Percentiles rank a stretch among this genome's conserved stretches.
These are phyloP conservation scores for Anoplophora glabripennis DNA, from an alignment of 1,140 invertebrate genomes.

Conservation along the genomic window DNA sequence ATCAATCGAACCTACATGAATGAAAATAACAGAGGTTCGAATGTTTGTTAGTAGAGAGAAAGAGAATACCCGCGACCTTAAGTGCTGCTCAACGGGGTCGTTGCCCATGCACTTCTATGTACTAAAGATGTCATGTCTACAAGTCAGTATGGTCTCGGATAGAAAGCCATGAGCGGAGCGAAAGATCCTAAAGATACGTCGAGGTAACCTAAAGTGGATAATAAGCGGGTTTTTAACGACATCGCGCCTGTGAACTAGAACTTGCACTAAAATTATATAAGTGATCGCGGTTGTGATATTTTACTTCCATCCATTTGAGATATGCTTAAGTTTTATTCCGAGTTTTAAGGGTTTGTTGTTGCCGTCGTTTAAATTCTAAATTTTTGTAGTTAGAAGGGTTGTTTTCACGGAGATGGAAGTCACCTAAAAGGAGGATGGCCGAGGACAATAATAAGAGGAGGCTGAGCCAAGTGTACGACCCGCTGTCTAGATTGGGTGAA, in stretches of 20 bases:
- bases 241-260: too few relatives aligned
- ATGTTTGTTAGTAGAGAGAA: conserved; percentile 29
- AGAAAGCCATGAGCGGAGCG: conserved; percentile 15
- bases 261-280: too few relatives aligned
- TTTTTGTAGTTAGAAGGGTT: background rate
- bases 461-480: conserved; percentile 77
- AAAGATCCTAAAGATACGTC: conserved; percentile 21
- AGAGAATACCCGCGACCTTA: conserved; percentile 25
- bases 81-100: conserved; percentile 28
- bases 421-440: conserved; percentile 30
- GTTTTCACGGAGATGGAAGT: conserved; percentile 29
- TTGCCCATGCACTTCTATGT: conserved; percentile 32
- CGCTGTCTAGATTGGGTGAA: conserved; percentile 66
- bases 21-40: conserved; percentile 9
- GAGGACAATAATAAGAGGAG: conserved; percentile 49
- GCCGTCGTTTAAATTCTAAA: background rate
- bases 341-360: conserved; percentile 2
- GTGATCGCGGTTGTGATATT: conserved; percentile 27
- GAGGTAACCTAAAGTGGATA: background rate
- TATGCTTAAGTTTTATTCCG: conserved; percentile 3
- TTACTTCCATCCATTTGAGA: conserved; percentile 28
- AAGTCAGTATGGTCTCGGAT: conserved; percentile 25
- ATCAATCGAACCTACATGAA: background rate
- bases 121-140: conserved; percentile 10
- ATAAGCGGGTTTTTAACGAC: too few relatives aligned